These are phyloP conservation scores for Columbina picui DNA, from an alignment of 2,113 vertebrate genomes.

Conservation along the genomic window DNA sequence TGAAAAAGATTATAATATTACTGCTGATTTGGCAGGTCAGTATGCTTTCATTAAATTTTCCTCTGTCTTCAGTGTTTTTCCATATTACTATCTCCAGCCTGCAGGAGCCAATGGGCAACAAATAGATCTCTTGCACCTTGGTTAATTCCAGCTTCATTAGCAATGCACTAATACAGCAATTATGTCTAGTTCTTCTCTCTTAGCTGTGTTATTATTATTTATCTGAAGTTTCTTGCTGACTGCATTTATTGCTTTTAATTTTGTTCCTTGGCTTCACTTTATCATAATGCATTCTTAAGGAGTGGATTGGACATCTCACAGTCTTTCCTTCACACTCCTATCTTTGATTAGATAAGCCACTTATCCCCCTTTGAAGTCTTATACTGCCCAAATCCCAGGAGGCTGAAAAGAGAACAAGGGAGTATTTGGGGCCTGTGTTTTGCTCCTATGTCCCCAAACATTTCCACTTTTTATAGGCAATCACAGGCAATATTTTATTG, in stretches of 20 bases:
- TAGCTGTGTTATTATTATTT: constrained; percentile 41
- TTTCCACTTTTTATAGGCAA: not conserved
- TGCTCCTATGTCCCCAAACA: not conserved
- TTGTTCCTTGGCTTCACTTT: not conserved
- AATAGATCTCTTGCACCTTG: constrained; percentile 43
- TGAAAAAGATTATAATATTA: not conserved
- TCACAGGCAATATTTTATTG: not conserved
- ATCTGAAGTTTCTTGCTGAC: constrained; percentile 21
- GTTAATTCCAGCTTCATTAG: constrained; percentile 56
- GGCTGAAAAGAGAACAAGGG: not conserved
- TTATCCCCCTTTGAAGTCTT: constrained; percentile 18
- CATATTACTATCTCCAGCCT: not conserved
- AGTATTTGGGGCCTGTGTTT: not conserved
- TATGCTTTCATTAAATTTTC: constrained; percentile 38
- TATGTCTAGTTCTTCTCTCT: constrained; percentile 18
- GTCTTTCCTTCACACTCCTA: not conserved
- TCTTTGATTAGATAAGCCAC: constrained; percentile 38
- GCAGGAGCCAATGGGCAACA: constrained; percentile 33
- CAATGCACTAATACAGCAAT: constrained; percentile 8
- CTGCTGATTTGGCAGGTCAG: not conserved
- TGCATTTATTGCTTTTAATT: constrained; percentile 9
- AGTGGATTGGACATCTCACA: not conserved
- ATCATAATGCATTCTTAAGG: not conserved
- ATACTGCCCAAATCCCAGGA: not conserved
- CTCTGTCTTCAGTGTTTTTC: not conserved